Base-by-base conservation (phyloP, 2,113 vertebrate species). In the Manacus vitellinus region DNA sequence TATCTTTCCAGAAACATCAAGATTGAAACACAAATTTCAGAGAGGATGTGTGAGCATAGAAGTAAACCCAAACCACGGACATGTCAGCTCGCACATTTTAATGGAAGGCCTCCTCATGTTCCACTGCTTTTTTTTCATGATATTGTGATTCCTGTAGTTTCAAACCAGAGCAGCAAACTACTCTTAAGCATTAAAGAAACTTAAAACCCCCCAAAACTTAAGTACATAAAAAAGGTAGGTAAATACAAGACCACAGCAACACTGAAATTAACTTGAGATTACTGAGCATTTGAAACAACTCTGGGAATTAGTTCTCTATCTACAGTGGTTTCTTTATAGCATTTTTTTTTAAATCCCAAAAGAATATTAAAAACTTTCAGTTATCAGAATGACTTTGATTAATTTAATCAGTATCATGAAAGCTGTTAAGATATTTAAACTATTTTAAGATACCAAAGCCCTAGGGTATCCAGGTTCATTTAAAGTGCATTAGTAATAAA, bases 401-500 rank as follows among this genome's bases (percentile, higher is more conserved):
- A 93, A 87, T 79, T 92, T 83, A 89, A 95, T 85, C 68, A 75
- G 39, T n/a, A 91, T 65, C 77, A 81, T 13, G 13, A 91, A 88
- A 95, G 56, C 44, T 89, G 56, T 74, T 84, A 91, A 78, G 39
- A 63, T 63, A 95, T 61, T 91, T 58, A 59, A 94, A 76, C 27
- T 91, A 89, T 81, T 91, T 86, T 68, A 84, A 75, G 76, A 89
- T 41, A 67, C 6, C 37, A 85, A 92, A 74, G 35, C 73, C 91
- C 55, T 71, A 80, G 46, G 46, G 75, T 92, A 86, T 74, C 76
- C 61, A 86, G 74, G 84, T 95, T 96, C 89, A 91, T 78, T 86
- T 90, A 78, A 95, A 95, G 86, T 91, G 72, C 55, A 59, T 61
- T 84, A 51, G 58, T 46, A 93, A 79, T 76, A 95, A 95, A 87